These are phyloP conservation scores for Zaprionus gabonicus DNA, from an alignment of 1,140 invertebrate species.

Conservation along the genomic window DNA sequence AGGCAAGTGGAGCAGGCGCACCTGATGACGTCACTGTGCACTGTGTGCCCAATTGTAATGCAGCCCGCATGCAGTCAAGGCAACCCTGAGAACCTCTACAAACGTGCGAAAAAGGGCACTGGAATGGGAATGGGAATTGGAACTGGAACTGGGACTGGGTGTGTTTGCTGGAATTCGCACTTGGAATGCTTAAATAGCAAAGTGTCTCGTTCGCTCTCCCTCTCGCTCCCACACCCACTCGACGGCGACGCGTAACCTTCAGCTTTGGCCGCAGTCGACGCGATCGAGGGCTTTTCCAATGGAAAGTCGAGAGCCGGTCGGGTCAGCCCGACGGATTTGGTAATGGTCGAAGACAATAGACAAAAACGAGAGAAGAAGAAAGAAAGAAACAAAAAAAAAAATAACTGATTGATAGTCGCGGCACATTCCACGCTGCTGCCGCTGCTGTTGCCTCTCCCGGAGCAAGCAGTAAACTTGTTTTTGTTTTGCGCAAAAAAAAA, in stretches of 20 bases:
- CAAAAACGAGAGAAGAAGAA: slow-evolving; percentile 14
- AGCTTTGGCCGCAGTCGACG: slow-evolving; percentile 21
- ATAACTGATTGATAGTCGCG: slow-evolving; percentile 78
- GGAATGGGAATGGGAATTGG: slow-evolving; percentile 47
- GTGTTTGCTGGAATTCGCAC: slow-evolving; percentile 58
- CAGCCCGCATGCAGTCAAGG: slow-evolving; percentile 58
- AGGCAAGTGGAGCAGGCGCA: slow-evolving; percentile 62
- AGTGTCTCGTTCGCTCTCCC: slow-evolving; percentile 30
- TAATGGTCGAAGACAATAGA: slow-evolving; percentile 54
- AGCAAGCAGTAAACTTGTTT: slow-evolving; percentile 69
- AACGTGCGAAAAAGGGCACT: slow-evolving; percentile 60
- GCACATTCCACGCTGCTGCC: slow-evolving; percentile 67
- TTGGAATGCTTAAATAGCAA: slow-evolving; percentile 60
- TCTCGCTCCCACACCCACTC: slow-evolving; percentile 8
- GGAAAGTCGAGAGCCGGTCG: slow-evolving; percentile 73
- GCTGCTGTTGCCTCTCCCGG: slow-evolving; percentile 36
- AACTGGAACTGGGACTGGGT: slow-evolving; percentile 51
- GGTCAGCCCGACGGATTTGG: slow-evolving; percentile 42
- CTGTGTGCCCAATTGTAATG: slow-evolving; percentile 63
- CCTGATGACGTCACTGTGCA: slow-evolving; percentile 58
- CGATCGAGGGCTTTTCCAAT: slow-evolving; percentile 73
- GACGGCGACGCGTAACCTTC: slow-evolving; percentile 56
- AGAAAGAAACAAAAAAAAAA: slow-evolving; percentile 1
- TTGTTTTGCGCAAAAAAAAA: slow-evolving; percentile 57
- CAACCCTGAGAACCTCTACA: slow-evolving; percentile 31